Evolutionary conservation across 2,797 vertebrate species (phyloP).

Genomic region (Ceryle rudis): DNA sequence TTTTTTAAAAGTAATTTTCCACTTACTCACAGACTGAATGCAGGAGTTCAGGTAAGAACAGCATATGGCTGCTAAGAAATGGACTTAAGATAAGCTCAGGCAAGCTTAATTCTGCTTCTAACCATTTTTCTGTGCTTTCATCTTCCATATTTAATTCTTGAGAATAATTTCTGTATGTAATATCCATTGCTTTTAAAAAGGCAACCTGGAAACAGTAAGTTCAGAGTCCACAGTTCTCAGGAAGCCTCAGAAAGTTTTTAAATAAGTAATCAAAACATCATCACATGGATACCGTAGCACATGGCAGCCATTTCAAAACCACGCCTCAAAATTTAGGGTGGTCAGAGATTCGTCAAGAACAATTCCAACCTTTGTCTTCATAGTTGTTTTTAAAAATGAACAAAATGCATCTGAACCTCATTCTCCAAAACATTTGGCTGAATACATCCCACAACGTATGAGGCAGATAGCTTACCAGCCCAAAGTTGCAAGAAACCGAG

Average conservation of each 20-base stretch:
- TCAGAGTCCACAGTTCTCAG: not conserved
- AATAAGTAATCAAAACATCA: not conserved
- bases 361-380: not conserved
- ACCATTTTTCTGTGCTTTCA: not conserved
- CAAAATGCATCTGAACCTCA: not conserved
- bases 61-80: not conserved
- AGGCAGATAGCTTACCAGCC: not conserved
- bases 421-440: not conserved
- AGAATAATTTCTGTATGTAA: not conserved
- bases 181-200: slow-evolving; percentile 3
- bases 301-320: not conserved
- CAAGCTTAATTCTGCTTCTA: not conserved
- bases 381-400: not conserved
- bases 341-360: not conserved
- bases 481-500: not conserved
- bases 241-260: not conserved
- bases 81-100: not conserved
- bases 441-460: slow-evolving; percentile 24
- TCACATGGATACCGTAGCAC: not conserved
- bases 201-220: not conserved
- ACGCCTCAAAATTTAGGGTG: not conserved
- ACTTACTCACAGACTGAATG: not conserved
- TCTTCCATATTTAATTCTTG: not conserved
- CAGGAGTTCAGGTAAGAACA: not conserved
- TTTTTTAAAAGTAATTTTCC: not conserved